A percentile compares a stretch with the other conserved stretches of the same genome.
Evolutionary conservation across 2,113 vertebrate species (phyloP).

Genomic region (Polyodon spathula): DNA sequence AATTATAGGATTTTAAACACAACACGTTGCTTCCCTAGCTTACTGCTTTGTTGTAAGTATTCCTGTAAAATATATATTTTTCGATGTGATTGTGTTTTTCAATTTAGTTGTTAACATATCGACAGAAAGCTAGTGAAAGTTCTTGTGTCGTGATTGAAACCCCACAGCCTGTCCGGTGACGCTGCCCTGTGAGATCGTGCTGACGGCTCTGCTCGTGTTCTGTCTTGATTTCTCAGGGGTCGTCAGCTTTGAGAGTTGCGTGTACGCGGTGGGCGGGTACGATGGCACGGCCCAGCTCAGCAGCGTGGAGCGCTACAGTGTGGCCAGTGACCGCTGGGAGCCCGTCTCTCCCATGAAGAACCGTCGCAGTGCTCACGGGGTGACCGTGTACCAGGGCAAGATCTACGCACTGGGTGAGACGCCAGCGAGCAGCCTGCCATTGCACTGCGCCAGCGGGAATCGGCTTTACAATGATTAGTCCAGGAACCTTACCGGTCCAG

Average conservation of each 20-base stretch:
- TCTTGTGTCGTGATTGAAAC: too few relatives aligned
- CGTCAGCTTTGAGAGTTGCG: constrained; percentile 48
- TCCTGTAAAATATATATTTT: too few relatives aligned
- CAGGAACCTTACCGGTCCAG: neutral
- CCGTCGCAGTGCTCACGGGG: constrained; percentile 59
- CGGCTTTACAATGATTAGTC: neutral
- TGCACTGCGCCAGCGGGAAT: neutral
- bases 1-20: too few relatives aligned
- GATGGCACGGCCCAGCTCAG: constrained; percentile 54
- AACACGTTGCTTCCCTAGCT: too few relatives aligned
- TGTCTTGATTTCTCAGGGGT: constrained; percentile 38
- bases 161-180: too few relatives aligned
- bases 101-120: too few relatives aligned
- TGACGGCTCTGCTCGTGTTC: too few relatives aligned
- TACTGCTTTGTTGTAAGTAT: too few relatives aligned
- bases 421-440: too few relatives aligned
- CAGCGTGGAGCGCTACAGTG: constrained; percentile 56
- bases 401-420: constrained; percentile 57
- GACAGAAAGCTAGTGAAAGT: too few relatives aligned
- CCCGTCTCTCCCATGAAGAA: constrained; percentile 51
- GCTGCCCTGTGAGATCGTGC: too few relatives aligned
- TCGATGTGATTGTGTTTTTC: too few relatives aligned
- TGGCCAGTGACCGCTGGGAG: constrained; percentile 53
- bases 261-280: constrained; percentile 64
- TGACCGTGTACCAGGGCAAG: constrained; percentile 48